Base-by-base conservation (phyloP, 2,113 vertebrate species). In the Podarcis muralis region DNA sequence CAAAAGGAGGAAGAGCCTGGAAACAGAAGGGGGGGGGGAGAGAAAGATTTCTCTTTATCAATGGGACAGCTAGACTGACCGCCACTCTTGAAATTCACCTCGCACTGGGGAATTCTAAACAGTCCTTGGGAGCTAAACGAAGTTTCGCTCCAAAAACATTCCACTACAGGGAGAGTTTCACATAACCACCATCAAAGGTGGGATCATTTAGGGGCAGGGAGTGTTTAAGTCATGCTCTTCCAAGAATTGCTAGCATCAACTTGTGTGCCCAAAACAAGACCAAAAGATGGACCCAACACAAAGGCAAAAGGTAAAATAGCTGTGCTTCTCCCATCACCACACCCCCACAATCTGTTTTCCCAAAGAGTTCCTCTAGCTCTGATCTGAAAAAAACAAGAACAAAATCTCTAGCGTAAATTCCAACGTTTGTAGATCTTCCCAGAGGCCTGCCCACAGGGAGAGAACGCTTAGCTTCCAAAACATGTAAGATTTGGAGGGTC, bases 371-470 rank as follows among this genome's bases (percentile, higher is more conserved):
- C 43, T 59, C 35, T n/a, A 77, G 32, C 15, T 78, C 13, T 20
- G 43, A 32, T 57, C 27, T 40, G 35, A 62, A 71, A 87, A 74
- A 62, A 27, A 53, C 30, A 8, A 59, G 9, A 71, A 57, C 2
- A 20, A 85, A 27, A 86, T 79, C 43, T 83, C 72, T 35, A 66
- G 65, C 69, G 11, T 25, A 87, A 7, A 62, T 43, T 62, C 32
- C 78, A 81, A 27, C 27, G n/a, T 18, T 37, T 2, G 72, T 57
- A 69, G 75, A 69, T 78, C 32, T 57, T 84, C 32, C 81, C 81
- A 78, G 87, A 69, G 81, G 32, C 81, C 74, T 88, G 87, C 62
- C 74, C 81, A 57, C 59, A 78, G 82, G 43, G 43, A 83, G 40
- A 37, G 18, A 59, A 69, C 23, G 53, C 2, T 76, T 76, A 83